Conservation (phyloP, 2,113 vertebrate species). For the Syngnathus scovelli region DNA sequence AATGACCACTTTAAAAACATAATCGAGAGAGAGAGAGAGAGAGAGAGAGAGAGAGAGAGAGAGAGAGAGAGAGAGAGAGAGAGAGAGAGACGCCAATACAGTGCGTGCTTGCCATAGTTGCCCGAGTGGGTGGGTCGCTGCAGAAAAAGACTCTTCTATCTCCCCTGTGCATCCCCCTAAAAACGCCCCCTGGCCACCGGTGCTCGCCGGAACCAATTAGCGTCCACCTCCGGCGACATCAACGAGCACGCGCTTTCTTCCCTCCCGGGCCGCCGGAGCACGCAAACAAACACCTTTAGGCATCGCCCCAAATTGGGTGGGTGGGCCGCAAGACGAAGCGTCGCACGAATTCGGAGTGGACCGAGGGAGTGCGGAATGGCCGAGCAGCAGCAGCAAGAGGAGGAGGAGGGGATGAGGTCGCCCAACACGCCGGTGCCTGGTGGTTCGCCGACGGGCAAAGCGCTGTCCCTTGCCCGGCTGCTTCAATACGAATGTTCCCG, state of each 20-base stretch:
- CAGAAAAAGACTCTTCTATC: not conserved
- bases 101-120: not conserved
- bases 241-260: not conserved
- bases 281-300: not conserved
- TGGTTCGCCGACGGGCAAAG: constrained; percentile 44
- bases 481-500: constrained; percentile 60
- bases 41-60: no score
- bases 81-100: not conserved
- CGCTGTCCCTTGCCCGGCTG: constrained; percentile 61
- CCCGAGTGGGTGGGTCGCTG: not conserved
- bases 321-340: not conserved
- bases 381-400: constrained; percentile 45
- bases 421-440: constrained; percentile 31
- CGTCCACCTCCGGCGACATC: constrained; percentile 17
- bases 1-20: no score
- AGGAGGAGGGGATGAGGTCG: constrained; percentile 16
- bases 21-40: no score
- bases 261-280: not conserved
- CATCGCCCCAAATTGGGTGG: not conserved
- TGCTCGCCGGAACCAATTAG: constrained; percentile 55
- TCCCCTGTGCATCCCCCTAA: constrained; percentile 30
- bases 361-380: constrained; percentile 28
- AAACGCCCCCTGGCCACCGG: constrained; percentile 32
- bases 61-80: no score
- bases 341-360: not conserved